Conservation (phyloP, 2,797 vertebrate species). For the Leptodactylus fallax region DNA sequence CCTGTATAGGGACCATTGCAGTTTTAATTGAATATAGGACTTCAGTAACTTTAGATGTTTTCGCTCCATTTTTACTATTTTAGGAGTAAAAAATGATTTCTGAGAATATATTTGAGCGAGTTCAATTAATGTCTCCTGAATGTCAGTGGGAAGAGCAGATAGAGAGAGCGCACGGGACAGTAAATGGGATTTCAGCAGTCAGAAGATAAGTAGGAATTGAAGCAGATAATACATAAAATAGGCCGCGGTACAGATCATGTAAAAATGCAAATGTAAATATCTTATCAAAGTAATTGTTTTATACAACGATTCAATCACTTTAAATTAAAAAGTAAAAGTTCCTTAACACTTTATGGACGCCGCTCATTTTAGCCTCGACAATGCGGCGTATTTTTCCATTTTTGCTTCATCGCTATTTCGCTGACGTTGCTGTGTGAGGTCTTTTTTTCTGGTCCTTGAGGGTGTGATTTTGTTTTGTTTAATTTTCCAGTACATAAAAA, state of each 20-base stretch:
- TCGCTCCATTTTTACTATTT: not conserved
- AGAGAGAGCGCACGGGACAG: not conserved
- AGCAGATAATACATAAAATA: constrained; percentile 6
- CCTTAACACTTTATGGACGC: not conserved
- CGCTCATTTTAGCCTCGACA: no score
- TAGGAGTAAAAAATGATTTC: not conserved
- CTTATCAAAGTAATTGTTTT: constrained; percentile 37
- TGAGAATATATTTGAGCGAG: not conserved
- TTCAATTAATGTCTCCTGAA: constrained; percentile 4
- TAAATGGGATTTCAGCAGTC: constrained; percentile 28
- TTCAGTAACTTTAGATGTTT: not conserved
- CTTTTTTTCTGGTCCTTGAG: no score
- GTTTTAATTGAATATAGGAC: not conserved
- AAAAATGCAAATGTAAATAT: constrained; percentile 18
- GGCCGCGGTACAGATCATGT: not conserved
- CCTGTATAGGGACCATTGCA: not conserved
- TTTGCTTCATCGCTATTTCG: not conserved
- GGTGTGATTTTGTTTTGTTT: not conserved
- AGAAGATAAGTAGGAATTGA: constrained; percentile 28
- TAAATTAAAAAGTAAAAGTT: not conserved
- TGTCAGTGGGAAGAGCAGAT: constrained; percentile 1
- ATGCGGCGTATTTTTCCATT: not conserved
- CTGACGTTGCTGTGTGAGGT: not conserved
- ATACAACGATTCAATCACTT: constrained; percentile 20
- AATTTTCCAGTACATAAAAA: not conserved